Percentiles rank a stretch among this genome's conserved stretches.
Conservation (phyloP, 1,140 invertebrate species). For the Euborellia annulipes region DNA sequence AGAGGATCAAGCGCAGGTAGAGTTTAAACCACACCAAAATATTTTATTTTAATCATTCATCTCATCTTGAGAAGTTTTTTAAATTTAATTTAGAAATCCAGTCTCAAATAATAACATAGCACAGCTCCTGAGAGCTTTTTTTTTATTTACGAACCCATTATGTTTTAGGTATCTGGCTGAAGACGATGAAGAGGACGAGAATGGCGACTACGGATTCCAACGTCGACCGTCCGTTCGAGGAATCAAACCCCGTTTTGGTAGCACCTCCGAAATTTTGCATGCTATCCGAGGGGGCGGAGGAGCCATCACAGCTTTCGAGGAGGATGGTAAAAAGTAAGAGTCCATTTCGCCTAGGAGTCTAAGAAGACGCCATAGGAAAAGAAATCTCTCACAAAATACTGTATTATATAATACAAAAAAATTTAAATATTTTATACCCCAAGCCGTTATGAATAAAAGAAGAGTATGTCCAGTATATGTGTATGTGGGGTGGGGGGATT, state of each 20-base stretch:
- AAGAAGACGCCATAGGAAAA: neutral
- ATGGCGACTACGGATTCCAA: conserved; percentile 79
- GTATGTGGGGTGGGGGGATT: too few species aligned
- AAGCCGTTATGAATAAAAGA: too few species aligned
- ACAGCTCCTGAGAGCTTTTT: neutral
- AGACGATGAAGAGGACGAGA: conserved; percentile 58
- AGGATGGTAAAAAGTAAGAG: conserved; percentile 16
- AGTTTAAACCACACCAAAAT: conserved; percentile 11
- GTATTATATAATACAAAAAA: neutral
- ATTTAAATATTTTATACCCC: too few species aligned
- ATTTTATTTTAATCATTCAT: conserved; percentile 12
- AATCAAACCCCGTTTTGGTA: conserved; percentile 54
- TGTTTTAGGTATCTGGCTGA: conserved; percentile 15
- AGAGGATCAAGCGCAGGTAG: conserved; percentile 60
- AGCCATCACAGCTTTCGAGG: conserved; percentile 41
- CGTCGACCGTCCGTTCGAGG: conserved; percentile 68
- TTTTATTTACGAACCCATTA: conserved; percentile 6
- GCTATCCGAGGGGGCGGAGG: conserved; percentile 39
- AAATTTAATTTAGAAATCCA: neutral
- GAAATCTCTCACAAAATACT: neutral
- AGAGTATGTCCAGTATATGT: too few species aligned
- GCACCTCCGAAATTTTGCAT: conserved; percentile 63
- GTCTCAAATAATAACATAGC: conserved; percentile 10
- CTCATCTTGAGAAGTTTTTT: neutral
- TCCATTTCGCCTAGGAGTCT: neutral